Conservation (phyloP, 2,113 vertebrate genomes). For the Xiphias gladius region DNA sequence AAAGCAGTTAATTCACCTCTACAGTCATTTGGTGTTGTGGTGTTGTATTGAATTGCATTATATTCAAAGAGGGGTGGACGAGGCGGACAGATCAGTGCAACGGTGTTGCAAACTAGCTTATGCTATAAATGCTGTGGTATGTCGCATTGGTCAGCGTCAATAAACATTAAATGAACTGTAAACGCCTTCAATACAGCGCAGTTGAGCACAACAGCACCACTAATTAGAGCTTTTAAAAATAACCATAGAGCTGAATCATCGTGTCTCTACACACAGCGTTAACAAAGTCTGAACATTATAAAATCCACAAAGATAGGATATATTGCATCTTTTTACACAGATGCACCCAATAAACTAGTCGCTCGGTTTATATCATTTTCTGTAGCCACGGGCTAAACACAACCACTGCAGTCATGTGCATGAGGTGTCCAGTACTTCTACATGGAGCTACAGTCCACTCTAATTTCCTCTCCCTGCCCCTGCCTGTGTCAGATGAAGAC, state of each 20-base stretch:
- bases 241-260: conserved; percentile 26
- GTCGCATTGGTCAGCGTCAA: conserved; percentile 49
- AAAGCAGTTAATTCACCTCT: neutral
- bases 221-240: conserved; percentile 44
- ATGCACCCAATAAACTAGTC: neutral
- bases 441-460: neutral
- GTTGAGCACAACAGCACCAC: conserved; percentile 15
- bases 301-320: neutral
- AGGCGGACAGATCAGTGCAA: conserved; percentile 39
- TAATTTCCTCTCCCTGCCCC: neutral
- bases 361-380: neutral
- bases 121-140: conserved; percentile 54
- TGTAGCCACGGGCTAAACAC: neutral
- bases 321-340: neutral
- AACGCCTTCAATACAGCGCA: conserved; percentile 12
- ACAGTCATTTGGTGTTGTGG: neutral
- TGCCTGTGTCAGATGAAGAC: conserved; percentile 22
- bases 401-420: neutral
- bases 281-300: neutral
- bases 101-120: conserved; percentile 49
- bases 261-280: neutral
- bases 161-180: conserved; percentile 51
- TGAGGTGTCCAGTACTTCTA: neutral
- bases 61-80: neutral
- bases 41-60: conserved; percentile 8